phyloP scores from a whole-genome alignment of 2,113 vertebrate genomes.

The Bubo scandiacus region DNA sequence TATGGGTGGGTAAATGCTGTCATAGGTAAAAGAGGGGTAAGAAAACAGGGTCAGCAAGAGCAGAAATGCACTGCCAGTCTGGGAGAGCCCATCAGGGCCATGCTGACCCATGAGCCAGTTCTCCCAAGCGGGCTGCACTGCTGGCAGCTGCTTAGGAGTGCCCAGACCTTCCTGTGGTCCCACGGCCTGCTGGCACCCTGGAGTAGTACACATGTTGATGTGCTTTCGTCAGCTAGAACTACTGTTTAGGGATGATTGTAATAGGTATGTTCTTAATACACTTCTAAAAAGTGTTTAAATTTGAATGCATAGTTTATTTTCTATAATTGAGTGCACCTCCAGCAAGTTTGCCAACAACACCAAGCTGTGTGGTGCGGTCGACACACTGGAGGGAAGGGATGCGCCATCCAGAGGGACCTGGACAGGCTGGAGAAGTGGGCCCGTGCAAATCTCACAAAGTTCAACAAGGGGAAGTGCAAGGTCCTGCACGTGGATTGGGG shows the following conservation, averaged over 20 bases:
- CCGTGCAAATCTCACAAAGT: no score
- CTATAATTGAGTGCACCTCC: no score
- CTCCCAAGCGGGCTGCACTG: neutral
- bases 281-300: neutral
- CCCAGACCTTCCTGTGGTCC: neutral
- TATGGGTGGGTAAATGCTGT: neutral
- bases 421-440: no score
- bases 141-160: neutral
- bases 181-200: neutral
- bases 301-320: neutral
- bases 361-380: no score
- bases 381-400: no score
- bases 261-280: neutral
- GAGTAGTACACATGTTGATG: fast-evolving
- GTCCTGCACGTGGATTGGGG: no score
- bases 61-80: neutral
- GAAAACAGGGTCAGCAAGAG: neutral
- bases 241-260: neutral
- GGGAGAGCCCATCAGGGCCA: neutral
- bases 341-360: no score
- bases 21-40: neutral
- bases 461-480: no score
- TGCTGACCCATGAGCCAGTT: neutral
- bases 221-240: neutral
- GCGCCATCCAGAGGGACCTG: no score